phyloP scores from a whole-genome alignment of 2,113 vertebrate genomes.

The Notechis scutatus region DNA sequence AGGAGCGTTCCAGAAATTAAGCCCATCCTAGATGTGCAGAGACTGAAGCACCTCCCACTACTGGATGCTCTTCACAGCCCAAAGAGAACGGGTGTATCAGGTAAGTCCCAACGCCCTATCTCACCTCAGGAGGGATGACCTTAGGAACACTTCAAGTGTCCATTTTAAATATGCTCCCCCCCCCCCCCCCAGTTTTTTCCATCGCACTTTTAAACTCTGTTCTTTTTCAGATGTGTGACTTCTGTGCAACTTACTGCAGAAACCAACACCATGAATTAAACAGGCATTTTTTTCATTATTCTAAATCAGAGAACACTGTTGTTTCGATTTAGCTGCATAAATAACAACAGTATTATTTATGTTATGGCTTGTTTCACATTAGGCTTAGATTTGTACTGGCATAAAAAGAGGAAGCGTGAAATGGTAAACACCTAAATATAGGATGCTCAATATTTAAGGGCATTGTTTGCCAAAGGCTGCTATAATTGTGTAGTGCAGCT shows the following conservation, averaged over 20 bases:
- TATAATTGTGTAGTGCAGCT: neutral
- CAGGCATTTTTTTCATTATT: neutral
- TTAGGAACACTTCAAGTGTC: neutral
- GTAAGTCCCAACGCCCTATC: neutral
- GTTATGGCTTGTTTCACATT: neutral
- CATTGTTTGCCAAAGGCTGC: neutral
- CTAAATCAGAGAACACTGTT: neutral
- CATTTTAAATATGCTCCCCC: neutral
- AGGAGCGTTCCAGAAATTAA: too few species aligned
- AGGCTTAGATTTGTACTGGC: neutral
- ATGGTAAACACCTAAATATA: neutral
- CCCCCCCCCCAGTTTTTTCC: neutral
- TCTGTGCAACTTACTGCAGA: neutral
- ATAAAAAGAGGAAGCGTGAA: neutral
- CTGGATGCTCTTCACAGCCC: too few species aligned
- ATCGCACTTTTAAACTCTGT: neutral
- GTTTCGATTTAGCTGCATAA: conserved; percentile 21
- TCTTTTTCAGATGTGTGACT: neutral
- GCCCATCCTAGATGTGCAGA: too few species aligned
- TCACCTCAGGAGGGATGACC: neutral
- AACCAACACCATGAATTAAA: neutral
- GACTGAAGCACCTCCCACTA: too few species aligned
- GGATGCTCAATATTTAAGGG: neutral
- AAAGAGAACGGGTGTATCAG: too few species aligned
- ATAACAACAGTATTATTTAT: neutral